Evolutionary conservation across 2,113 vertebrate species (phyloP).

Genomic region (Rhinolophus sinicus): DNA sequence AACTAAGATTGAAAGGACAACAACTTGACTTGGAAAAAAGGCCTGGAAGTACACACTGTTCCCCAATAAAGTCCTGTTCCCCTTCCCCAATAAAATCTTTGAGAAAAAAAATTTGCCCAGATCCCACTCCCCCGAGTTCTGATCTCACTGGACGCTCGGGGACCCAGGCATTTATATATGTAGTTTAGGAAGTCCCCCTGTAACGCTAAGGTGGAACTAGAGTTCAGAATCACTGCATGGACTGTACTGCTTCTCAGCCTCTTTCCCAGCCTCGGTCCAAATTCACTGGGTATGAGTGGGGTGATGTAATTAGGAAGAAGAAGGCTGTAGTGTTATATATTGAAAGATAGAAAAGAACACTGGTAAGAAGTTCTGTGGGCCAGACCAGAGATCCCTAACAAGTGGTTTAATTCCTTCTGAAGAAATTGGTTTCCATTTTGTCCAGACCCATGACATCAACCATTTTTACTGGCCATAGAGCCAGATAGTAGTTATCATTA

Average conservation of each 20-base stretch:
- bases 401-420: not conserved
- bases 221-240: not conserved
- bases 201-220: not conserved
- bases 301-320: not conserved
- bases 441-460: not conserved
- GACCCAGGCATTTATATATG: not conserved
- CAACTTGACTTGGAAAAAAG: too few species aligned
- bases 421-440: not conserved
- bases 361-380: not conserved
- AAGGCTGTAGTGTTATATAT: not conserved
- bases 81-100: too few species aligned
- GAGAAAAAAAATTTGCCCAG: too few species aligned
- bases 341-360: not conserved
- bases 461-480: not conserved
- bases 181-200: not conserved
- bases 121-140: not conserved
- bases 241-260: not conserved
- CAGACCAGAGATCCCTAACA: not conserved
- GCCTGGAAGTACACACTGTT: too few species aligned
- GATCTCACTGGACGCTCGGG: not conserved
- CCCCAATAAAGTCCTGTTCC: too few species aligned
- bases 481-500: not conserved
- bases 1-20: too few species aligned
- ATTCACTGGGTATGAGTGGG: not conserved
- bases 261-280: not conserved